Conservation (phyloP, 1,140 invertebrate species). For the Diorhabda elongata region DNA sequence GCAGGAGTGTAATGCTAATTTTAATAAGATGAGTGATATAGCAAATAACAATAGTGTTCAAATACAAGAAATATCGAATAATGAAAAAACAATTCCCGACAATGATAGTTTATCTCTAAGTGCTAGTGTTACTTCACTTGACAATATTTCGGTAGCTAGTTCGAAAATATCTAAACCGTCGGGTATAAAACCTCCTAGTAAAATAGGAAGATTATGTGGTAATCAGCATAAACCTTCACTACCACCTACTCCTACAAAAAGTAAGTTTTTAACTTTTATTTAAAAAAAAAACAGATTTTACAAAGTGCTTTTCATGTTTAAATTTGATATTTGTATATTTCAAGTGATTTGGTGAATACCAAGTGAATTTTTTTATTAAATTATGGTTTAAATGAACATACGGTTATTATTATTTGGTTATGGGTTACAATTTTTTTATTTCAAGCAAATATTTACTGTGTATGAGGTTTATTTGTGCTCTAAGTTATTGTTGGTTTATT, state of each 20-base stretch:
- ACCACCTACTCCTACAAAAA: slow-evolving; percentile 53
- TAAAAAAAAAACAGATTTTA: no score
- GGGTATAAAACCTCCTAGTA: slow-evolving; percentile 57
- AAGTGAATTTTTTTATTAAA: no score
- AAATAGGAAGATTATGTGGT: slow-evolving; percentile 58
- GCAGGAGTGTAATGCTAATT: background rate
- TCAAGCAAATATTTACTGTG: no score
- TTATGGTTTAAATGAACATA: no score
- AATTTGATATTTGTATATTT: no score
- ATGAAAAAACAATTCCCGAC: background rate
- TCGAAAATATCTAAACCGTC: slow-evolving; percentile 44
- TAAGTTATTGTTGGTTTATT: no score
- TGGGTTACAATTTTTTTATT: no score
- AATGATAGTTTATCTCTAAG: slow-evolving; percentile 14
- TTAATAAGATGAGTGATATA: slow-evolving; percentile 3
- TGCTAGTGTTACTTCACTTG: slow-evolving; percentile 38
- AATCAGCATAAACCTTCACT: slow-evolving; percentile 56
- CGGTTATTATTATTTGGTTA: no score
- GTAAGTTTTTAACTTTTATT: background rate
- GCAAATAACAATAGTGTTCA: slow-evolving; percentile 14
- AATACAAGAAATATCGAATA: no score
- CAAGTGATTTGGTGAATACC: no score
- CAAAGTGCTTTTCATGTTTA: no score
- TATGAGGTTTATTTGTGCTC: no score
- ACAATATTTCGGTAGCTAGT: slow-evolving; percentile 25